phyloP scores from a whole-genome alignment of 2,797 vertebrate genomes.

The Arctocebus calabarensis region DNA sequence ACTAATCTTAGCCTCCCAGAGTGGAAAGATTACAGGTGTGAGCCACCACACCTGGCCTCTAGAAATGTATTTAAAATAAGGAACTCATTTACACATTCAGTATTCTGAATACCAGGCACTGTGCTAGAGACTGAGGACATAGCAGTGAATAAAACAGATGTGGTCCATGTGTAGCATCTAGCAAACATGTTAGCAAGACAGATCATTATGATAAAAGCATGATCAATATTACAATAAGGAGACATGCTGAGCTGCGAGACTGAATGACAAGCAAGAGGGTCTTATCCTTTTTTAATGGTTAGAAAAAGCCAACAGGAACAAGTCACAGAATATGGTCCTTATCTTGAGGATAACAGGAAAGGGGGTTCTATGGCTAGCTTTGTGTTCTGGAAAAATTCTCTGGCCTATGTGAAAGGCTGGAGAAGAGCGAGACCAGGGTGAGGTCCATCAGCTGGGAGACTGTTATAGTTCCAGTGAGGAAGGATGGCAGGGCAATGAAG shows the following conservation, averaged over 20 bases:
- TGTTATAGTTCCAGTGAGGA: not conserved
- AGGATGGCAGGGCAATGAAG: not conserved
- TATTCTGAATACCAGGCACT: not conserved
- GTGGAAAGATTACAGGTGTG: too few relatives aligned
- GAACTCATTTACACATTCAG: not conserved
- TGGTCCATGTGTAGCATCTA: not conserved
- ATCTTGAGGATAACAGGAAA: slow-evolving; percentile 31
- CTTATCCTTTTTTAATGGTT: not conserved
- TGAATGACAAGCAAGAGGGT: not conserved
- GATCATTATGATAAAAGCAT: slow-evolving; percentile 7
- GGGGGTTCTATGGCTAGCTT: not conserved
- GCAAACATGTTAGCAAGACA: slow-evolving; percentile 19
- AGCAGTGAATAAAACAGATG: not conserved
- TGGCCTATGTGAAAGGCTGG: not conserved
- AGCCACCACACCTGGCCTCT: too few relatives aligned
- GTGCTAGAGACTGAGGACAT: not conserved
- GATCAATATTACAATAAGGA: not conserved
- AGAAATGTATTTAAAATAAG: slow-evolving; percentile 39
- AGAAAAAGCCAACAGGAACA: slow-evolving; percentile 27
- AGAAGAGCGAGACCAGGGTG: not conserved
- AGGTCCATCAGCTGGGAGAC: not conserved
- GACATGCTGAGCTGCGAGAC: not conserved
- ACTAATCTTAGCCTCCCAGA: too few relatives aligned
- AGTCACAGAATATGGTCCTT: not conserved
- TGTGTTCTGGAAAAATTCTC: slow-evolving; percentile 26